phyloP scores from a whole-genome alignment of 2,113 vertebrate species.

The Lepus europaeus region DNA sequence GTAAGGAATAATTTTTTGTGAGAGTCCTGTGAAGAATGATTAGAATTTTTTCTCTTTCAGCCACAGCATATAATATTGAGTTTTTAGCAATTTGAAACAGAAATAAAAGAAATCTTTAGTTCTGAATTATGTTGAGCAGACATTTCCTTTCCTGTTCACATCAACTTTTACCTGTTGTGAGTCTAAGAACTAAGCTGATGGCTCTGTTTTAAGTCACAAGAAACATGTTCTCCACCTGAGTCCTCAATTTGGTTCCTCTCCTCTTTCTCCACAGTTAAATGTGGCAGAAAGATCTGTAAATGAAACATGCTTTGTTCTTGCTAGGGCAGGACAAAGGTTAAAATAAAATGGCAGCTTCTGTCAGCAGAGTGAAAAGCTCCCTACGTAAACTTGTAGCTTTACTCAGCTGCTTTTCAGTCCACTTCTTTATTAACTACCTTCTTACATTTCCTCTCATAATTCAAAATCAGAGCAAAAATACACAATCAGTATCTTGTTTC shows the following conservation, averaged over 20 bases:
- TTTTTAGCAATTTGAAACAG: conserved; percentile 39
- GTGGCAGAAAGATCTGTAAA: conserved; percentile 6
- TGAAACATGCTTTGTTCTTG: conserved; percentile 43
- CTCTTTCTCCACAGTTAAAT: not conserved
- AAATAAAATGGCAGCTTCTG: conserved; percentile 24
- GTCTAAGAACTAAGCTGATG: conserved; percentile 28
- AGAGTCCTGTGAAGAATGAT: not conserved
- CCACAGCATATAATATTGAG: conserved; percentile 48
- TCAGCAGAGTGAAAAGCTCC: not conserved
- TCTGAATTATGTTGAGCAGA: conserved; percentile 36
- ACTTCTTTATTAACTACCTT: conserved; percentile 3
- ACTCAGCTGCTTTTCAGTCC: conserved; percentile 14
- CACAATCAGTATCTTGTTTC: not conserved
- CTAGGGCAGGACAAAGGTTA: not conserved
- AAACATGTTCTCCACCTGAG: not conserved
- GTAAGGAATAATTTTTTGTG: not conserved
- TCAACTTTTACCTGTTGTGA: conserved; percentile 44
- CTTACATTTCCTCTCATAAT: not conserved
- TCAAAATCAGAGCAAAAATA: conserved; percentile 44
- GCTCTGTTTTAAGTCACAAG: conserved; percentile 56
- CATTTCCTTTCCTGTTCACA: conserved; percentile 52
- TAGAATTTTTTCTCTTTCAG: conserved; percentile 50
- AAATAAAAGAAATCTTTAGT: conserved; percentile 54
- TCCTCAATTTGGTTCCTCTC: not conserved
- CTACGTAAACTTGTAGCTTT: not conserved